These are phyloP conservation scores for Malurus cyaneus DNA, from an alignment of 2,113 vertebrate species.

Conservation along the genomic window DNA sequence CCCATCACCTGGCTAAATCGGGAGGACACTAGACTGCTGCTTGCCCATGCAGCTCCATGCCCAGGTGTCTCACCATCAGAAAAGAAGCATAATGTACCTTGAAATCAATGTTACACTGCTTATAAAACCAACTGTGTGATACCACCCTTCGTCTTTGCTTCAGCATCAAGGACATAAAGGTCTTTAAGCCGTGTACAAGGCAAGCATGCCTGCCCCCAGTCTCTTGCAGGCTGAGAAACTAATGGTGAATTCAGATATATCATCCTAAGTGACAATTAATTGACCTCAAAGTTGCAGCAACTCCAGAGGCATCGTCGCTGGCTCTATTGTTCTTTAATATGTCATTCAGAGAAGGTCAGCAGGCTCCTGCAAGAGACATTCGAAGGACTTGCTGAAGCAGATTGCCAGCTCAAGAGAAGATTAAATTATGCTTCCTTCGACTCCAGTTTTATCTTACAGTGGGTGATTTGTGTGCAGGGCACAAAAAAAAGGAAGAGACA, in stretches of 20 bases:
- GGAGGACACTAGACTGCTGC: not conserved
- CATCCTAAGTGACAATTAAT: conserved; percentile 43
- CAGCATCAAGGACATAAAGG: not conserved
- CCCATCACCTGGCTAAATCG: not conserved
- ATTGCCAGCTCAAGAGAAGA: not conserved
- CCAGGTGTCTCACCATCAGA: not conserved
- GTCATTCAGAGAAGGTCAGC: conserved; percentile 36
- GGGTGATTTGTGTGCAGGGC: not conserved
- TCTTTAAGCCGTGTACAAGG: not conserved
- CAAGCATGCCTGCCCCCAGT: not conserved
- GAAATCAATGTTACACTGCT: not conserved
- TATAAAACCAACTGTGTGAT: not conserved
- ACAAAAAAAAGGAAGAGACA: not conserved
- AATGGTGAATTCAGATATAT: not conserved
- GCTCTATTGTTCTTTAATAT: conserved; percentile 33
- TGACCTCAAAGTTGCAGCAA: conserved; percentile 37
- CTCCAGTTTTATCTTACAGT: not conserved
- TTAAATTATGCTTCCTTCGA: conserved; percentile 43
- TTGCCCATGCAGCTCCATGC: not conserved
- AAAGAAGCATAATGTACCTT: not conserved
- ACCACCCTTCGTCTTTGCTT: not conserved
- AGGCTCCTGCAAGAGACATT: not conserved
- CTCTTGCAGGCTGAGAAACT: not conserved
- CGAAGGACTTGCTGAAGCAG: conserved; percentile 24
- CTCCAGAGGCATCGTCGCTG: not conserved